These are phyloP conservation scores for Oasisia sp. DNA, from an alignment of 2,888 invertebrate genomes.

Conservation along the genomic window DNA sequence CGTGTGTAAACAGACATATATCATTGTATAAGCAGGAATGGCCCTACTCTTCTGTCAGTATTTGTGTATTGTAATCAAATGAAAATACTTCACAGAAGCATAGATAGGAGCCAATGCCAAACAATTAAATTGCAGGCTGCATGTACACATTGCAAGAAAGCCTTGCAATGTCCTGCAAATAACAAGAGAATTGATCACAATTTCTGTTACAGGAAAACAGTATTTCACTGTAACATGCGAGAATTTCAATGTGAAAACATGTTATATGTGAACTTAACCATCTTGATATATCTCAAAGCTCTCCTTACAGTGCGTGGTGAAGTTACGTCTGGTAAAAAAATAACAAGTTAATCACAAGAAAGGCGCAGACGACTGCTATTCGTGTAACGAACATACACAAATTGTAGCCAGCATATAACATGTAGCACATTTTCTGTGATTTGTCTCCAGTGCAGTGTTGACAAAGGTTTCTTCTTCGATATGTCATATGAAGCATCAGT, in stretches of 20 bases:
- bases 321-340: neutral
- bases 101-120: neutral
- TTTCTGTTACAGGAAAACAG: neutral
- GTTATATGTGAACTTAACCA: neutral
- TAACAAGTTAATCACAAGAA: neutral
- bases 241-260: neutral
- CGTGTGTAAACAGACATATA: neutral
- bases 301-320: neutral
- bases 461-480: neutral
- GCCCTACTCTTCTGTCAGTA: neutral
- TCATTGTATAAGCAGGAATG: neutral
- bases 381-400: neutral
- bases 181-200: neutral
- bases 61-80: neutral
- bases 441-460: neutral
- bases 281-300: neutral
- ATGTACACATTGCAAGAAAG: neutral
- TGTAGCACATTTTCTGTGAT: neutral
- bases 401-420: neutral
- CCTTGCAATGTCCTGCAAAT: neutral
- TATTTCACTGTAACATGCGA: neutral
- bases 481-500: neutral
- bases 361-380: neutral
- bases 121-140: neutral
- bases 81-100: slow-evolving; percentile 1